phyloP scores from a whole-genome alignment of 2,113 vertebrate genomes.

The Lepidothrix coronata region DNA sequence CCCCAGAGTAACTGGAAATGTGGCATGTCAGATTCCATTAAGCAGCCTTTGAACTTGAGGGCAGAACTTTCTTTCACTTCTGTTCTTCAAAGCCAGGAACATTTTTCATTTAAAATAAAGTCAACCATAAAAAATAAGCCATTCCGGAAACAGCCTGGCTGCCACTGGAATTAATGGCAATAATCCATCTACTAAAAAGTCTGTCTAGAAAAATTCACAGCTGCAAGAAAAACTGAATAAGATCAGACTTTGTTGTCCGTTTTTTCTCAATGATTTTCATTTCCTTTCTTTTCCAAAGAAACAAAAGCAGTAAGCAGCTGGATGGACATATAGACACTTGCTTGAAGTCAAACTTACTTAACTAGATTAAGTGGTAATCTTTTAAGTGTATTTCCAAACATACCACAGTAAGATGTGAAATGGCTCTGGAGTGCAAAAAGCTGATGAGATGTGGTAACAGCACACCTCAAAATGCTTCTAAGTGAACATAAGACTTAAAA shows the following conservation, averaged over 20 bases:
- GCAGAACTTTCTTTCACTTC: not conserved
- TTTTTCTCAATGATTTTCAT: constrained; percentile 25
- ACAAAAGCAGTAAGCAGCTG: constrained; percentile 54
- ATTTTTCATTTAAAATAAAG: constrained; percentile 10
- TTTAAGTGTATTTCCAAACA: constrained; percentile 77
- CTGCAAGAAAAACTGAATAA: constrained; percentile 17
- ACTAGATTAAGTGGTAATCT: constrained; percentile 77
- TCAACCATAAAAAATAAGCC: constrained; percentile 4
- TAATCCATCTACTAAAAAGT: constrained; percentile 10
- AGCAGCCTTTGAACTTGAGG: not conserved
- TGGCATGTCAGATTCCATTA: not conserved
- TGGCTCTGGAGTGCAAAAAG: constrained; percentile 49
- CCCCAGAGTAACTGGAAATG: not conserved
- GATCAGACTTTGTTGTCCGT: not conserved
- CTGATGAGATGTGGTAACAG: constrained; percentile 38
- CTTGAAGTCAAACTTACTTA: constrained; percentile 73
- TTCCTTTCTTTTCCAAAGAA: constrained; percentile 61
- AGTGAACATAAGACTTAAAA: constrained; percentile 49
- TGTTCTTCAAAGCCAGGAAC: not conserved
- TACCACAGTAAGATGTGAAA: constrained; percentile 63
- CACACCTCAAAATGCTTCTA: constrained; percentile 59
- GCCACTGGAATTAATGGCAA: not conserved
- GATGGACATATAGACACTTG: constrained; percentile 67
- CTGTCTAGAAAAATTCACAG: constrained; percentile 37
- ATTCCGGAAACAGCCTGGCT: not conserved